Evolutionary conservation across 2,113 vertebrate genomes (phyloP).

Genomic region (Cromileptes altivelis): DNA sequence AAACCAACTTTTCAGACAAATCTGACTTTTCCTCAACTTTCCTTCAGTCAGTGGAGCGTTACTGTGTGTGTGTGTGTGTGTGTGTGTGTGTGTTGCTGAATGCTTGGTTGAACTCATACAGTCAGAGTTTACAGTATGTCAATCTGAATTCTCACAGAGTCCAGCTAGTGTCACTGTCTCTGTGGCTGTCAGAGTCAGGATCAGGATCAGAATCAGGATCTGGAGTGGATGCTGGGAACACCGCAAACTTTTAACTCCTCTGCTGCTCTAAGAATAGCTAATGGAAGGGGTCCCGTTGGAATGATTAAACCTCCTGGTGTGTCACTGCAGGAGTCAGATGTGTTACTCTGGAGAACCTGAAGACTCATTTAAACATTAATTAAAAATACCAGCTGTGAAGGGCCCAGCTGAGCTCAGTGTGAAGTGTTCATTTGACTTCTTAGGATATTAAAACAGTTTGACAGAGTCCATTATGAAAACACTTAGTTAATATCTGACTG

Average conservation of each 20-base stretch:
- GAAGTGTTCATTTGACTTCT: conserved; percentile 26
- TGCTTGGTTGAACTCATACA: conserved; percentile 47
- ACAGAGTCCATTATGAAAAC: conserved; percentile 16
- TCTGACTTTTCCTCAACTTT: conserved; percentile 64
- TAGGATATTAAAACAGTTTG: not conserved
- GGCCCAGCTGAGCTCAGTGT: conserved; percentile 32
- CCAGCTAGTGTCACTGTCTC: conserved; percentile 17
- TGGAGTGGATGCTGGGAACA: conserved; percentile 4
- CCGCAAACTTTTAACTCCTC: not conserved
- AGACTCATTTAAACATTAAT: conserved; percentile 33
- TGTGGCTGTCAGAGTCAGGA: conserved; percentile 7
- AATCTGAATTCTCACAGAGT: conserved; percentile 16
- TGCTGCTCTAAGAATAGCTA: not conserved
- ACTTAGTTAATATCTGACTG: not conserved
- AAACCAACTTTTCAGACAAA: conserved; percentile 68
- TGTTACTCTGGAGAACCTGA: conserved; percentile 23
- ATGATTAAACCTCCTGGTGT: not conserved
- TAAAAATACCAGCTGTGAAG: conserved; percentile 4
- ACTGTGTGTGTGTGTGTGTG: conserved; percentile 16
- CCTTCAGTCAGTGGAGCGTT: conserved; percentile 31
- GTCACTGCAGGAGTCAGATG: conserved; percentile 13
- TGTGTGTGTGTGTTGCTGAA: conserved; percentile 30
- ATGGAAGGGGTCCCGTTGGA: not conserved
- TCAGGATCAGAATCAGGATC: too few species aligned
- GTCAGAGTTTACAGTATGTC: conserved; percentile 32